Conservation (phyloP, 2,113 vertebrate genomes). For the Isurus oxyrinchus region DNA sequence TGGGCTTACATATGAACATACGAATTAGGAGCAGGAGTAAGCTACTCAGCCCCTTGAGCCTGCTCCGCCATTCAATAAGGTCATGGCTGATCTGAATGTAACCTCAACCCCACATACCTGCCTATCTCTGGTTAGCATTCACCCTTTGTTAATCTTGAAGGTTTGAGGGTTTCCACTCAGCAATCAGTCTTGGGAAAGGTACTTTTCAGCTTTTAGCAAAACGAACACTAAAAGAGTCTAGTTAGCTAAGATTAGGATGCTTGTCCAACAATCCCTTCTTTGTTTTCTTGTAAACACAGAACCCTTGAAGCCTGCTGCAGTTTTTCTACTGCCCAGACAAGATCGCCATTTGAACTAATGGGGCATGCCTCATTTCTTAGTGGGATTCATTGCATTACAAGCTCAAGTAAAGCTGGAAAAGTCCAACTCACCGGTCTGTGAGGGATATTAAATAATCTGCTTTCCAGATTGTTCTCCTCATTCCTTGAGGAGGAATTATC, state of each 20-base stretch:
- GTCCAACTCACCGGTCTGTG: background rate
- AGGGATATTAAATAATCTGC: background rate
- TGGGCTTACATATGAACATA: too few relatives aligned
- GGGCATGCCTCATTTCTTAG: background rate
- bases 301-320: background rate
- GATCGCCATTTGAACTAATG: background rate
- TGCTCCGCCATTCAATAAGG: too few relatives aligned
- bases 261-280: background rate
- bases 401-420: background rate
- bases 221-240: background rate
- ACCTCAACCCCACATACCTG: too few relatives aligned
- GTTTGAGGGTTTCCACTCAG: background rate
- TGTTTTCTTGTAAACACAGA: background rate
- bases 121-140: too few relatives aligned
- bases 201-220: background rate
- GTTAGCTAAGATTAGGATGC: background rate
- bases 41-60: too few relatives aligned
- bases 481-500: background rate
- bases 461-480: background rate
- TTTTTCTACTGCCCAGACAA: background rate
- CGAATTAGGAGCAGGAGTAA: too few relatives aligned
- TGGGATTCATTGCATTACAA: background rate
- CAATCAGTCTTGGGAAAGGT: background rate
- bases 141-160: too few relatives aligned
- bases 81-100: too few relatives aligned